Percentiles rank a stretch among this genome's conserved stretches.
These are phyloP conservation scores for Parnassius orleans DNA, from an alignment of 2,888 invertebrate genomes.

Conservation along the genomic window DNA sequence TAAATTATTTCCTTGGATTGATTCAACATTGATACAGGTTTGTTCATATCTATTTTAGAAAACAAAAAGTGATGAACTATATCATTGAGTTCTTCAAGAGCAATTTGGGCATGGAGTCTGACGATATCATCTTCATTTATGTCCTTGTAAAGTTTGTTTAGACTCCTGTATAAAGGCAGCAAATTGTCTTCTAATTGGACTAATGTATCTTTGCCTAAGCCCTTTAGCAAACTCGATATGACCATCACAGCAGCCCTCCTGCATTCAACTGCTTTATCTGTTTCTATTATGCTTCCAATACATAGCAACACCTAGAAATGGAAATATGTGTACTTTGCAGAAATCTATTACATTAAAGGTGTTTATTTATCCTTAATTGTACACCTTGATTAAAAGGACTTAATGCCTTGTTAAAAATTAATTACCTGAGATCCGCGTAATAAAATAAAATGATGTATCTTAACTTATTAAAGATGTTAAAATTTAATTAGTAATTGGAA, in stretches of 20 bases:
- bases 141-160: conserved; percentile 83
- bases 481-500: no score
- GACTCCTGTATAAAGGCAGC: conserved; percentile 84
- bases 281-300: conserved; percentile 84
- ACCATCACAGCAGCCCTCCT: conserved; percentile 90
- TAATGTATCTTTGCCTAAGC: conserved; percentile 86
- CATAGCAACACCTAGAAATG: conserved; percentile 85
- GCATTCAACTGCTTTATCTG: conserved; percentile 87
- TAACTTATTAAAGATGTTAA: no score
- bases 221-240: conserved; percentile 86
- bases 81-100: conserved; percentile 87
- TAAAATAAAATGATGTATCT: no score
- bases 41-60: conserved; percentile 79
- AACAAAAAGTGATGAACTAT: conserved; percentile 83
- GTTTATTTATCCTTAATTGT: no score
- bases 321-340: conserved; percentile 1
- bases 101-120: conserved; percentile 87
- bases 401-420: no score
- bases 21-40: conserved; percentile 72
- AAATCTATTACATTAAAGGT: no score
- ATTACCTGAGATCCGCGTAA: no score
- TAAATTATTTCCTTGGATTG: conserved; percentile 39
- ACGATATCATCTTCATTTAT: conserved; percentile 85
- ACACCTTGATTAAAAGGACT: no score
- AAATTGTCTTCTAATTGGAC: conserved; percentile 84